Percentiles rank a stretch among this genome's conserved stretches.
Conservation (phyloP, 2,113 vertebrate genomes). For the Aplodontia rufa region DNA sequence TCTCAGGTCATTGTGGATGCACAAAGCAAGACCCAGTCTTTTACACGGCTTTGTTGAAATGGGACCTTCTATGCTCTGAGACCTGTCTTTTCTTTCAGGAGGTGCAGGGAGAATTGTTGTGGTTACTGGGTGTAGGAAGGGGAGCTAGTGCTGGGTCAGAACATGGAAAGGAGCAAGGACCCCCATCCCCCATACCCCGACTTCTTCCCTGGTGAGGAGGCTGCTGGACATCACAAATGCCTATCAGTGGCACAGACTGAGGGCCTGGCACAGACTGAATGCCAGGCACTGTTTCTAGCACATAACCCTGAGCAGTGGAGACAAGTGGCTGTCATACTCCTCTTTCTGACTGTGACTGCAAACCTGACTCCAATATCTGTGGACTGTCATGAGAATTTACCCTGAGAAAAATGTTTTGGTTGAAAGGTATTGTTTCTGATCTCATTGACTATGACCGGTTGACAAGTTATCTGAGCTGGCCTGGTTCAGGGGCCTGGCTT, state of each 20-base stretch:
- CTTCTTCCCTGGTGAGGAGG: neutral
- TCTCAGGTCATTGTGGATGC: conserved; percentile 44
- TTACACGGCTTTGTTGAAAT: neutral
- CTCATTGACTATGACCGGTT: conserved; percentile 42
- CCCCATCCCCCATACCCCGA: neutral
- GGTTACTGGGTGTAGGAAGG: neutral
- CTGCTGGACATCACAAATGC: neutral
- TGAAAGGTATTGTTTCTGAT: conserved; percentile 68
- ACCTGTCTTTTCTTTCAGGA: neutral
- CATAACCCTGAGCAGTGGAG: neutral
- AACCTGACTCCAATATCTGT: conserved; percentile 32
- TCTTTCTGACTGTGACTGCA: neutral
- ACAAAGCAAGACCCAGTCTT: neutral
- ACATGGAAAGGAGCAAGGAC: neutral
- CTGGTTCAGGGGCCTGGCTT: conserved; percentile 56
- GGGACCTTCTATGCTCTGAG: neutral
- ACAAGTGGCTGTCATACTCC: neutral
- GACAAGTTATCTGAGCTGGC: conserved; percentile 59
- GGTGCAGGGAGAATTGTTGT: neutral
- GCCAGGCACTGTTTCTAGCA: neutral
- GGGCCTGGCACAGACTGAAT: neutral
- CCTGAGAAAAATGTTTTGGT: conserved; percentile 65
- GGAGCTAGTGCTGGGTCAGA: neutral
- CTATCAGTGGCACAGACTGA: neutral
- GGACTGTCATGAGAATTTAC: conserved; percentile 40